Evolutionary conservation across 2,888 invertebrate species (phyloP).

Genomic region (Alsophila aescularia): DNA sequence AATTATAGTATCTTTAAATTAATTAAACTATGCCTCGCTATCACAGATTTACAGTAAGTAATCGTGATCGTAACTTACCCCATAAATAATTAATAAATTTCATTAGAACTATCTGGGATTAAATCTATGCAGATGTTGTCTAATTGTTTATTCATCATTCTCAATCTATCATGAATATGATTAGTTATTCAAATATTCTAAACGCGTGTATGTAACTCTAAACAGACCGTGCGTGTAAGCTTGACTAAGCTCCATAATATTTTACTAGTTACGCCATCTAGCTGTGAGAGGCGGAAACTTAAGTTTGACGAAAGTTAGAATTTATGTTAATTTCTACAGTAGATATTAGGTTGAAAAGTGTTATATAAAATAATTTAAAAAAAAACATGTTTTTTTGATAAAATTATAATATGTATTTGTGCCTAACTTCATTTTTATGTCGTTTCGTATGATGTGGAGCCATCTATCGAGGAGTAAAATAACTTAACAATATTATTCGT

Average conservation of each 20-base stretch:
- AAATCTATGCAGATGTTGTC: conserved; percentile 34
- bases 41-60: conserved; percentile 10
- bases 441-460: neutral
- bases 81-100: conserved; percentile 38
- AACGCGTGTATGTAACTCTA: conserved; percentile 30
- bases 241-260: neutral
- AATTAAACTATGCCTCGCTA: neutral
- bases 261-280: conserved; percentile 49
- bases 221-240: conserved; percentile 22
- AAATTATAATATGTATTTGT: too few species aligned
- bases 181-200: conserved; percentile 39
- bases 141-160: conserved; percentile 40
- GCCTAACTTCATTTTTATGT: too few species aligned
- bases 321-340: neutral
- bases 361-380: too few species aligned
- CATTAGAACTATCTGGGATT: conserved; percentile 38
- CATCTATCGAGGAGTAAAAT: conserved; percentile 19
- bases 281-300: conserved; percentile 37
- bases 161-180: conserved; percentile 31
- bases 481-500: too few species aligned
- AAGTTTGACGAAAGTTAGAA: neutral
- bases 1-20: neutral
- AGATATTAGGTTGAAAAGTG: too few species aligned
- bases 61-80: conserved; percentile 19
- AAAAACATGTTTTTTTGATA: too few species aligned